Base-by-base conservation (phyloP, 2,888 invertebrate species). In the Ectemnius continuus region DNA sequence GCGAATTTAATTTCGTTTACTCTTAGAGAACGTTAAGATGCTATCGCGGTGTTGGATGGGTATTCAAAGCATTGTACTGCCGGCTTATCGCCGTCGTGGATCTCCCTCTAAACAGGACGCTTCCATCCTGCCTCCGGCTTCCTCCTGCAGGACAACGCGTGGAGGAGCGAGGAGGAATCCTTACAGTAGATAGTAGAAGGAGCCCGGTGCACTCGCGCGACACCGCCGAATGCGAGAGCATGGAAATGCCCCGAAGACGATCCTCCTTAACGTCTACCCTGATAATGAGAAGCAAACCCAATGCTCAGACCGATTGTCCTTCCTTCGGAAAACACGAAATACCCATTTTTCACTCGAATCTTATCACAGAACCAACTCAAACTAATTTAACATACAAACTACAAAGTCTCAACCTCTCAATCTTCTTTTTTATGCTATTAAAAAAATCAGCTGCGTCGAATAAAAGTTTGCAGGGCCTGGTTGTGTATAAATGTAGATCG, bases 1-100 rank as follows among this genome's bases (percentile, higher is more conserved):
- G 82, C 75, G 86, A 85, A 88, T 89, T 90, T 89, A 89, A 88
- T 89, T 89, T 87, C 86, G 87, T 88, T 86, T 79, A 84, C 84
- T 86, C 84, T 81, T 79, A 80, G 85, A 84, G 85, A 79, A 85
- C 88, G 86, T 88, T 88, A 86, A 90, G 90, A 90, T 90, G 74
- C 64, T 89, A 90, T 90, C 89, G 76, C 76, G 84, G 86, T 86
- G 87, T 83, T 81, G 84, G 85, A 87, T 87, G 86, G 86, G 83
- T 86, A 87, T 88, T 88, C 87, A 85, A 88, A 87, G 85, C 87
- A 89, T 89, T 88, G 89, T 89, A 85, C 79, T 16, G n/a, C 52
- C 66, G 73, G 74, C 79, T 86, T 90, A 90, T 90, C 90, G 81
- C 56, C 67, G 80, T 74, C 78, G 84, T 84, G 85, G 84, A 90